Percentiles rank a stretch among this genome's conserved stretches.
Conservation (phyloP, 2,797 vertebrate genomes). For the Hippopotamyrus pictus region DNA sequence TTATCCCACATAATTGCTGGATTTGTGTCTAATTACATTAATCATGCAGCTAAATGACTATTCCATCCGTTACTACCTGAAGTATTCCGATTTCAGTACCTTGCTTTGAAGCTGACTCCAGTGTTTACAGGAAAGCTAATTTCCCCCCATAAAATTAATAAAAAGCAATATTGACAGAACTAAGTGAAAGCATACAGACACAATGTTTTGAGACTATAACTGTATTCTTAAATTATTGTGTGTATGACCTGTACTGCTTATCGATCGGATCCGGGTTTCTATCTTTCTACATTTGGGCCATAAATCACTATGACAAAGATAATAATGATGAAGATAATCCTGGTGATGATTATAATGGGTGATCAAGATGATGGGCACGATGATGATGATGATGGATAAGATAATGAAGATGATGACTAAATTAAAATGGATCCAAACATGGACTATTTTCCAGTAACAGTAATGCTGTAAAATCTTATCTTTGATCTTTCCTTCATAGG, state of each 20-base stretch:
- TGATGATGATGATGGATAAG: neutral
- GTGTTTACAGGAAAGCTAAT: slow-evolving; percentile 29
- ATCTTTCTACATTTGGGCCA: neutral
- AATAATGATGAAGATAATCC: neutral
- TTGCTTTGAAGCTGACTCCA: slow-evolving; percentile 19
- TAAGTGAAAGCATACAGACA: neutral
- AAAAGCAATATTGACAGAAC: slow-evolving; percentile 23
- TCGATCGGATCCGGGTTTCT: neutral
- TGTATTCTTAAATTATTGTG: neutral
- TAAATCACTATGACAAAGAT: neutral
- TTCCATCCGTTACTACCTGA: slow-evolving; percentile 29
- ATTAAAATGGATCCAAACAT: neutral
- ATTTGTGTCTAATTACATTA: slow-evolving; percentile 37
- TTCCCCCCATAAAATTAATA: slow-evolving; percentile 19
- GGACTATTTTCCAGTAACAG: neutral
- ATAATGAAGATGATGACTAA: neutral
- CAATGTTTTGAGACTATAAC: neutral
- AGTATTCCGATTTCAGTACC: slow-evolving; percentile 16
- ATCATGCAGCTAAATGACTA: slow-evolving; percentile 33
- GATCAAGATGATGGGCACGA: neutral
- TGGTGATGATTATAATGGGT: neutral
- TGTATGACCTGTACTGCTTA: neutral
- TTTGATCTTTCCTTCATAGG: neutral
- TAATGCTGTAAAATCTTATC: neutral
- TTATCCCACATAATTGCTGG: slow-evolving; percentile 27